These are phyloP conservation scores for Drosophila affinis DNA, from an alignment of 2,888 invertebrate genomes.

Conservation along the genomic window DNA sequence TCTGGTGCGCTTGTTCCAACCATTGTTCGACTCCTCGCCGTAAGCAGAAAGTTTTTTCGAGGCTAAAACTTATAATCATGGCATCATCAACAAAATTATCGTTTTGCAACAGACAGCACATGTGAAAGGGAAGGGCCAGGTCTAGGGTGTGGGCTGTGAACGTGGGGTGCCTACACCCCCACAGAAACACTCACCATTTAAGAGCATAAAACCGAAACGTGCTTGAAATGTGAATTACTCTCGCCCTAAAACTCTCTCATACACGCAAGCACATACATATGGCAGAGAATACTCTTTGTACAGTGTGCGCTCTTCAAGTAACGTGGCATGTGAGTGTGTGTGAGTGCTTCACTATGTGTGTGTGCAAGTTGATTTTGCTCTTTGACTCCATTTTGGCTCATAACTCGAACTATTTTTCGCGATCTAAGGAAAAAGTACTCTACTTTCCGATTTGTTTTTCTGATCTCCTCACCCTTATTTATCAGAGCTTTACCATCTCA, in stretches of 20 bases:
- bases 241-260: conserved; percentile 37
- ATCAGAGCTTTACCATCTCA: conserved; percentile 58
- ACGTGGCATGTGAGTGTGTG: conserved; percentile 13
- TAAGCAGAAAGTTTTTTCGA: conserved; percentile 44
- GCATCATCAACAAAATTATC: conserved; percentile 76
- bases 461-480: conserved; percentile 53
- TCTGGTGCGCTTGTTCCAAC: conserved; percentile 4
- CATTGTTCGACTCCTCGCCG: conserved; percentile 52
- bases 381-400: conserved; percentile 62
- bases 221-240: conserved; percentile 75
- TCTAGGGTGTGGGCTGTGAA: background rate
- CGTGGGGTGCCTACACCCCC: background rate
- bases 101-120: conserved; percentile 60
- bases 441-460: conserved; percentile 22
- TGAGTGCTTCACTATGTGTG: conserved; percentile 14
- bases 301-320: conserved; percentile 36
- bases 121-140: conserved; percentile 19
- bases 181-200: conserved; percentile 73
- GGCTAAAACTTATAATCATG: conserved; percentile 74
- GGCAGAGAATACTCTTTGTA: conserved; percentile 1
- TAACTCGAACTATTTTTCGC: conserved; percentile 74
- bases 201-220: conserved; percentile 75
- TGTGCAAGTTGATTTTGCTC: conserved; percentile 53
- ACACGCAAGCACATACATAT: conserved; percentile 8
- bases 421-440: conserved; percentile 61